Evolutionary conservation across 2,888 invertebrate genomes (phyloP).

Genomic region (Papilio demoleus): DNA sequence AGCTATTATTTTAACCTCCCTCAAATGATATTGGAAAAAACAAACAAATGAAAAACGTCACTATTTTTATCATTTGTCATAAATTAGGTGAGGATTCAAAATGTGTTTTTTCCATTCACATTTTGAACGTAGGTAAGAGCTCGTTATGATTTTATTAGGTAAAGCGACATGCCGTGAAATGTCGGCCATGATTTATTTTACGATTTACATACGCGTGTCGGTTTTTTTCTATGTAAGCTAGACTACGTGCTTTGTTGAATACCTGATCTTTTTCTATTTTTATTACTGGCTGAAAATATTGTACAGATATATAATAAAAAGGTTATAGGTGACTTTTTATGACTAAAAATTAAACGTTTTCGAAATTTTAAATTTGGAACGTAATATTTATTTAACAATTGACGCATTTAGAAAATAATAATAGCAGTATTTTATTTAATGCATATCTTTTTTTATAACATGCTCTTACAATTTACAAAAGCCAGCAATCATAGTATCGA

Average conservation of each 20-base stretch:
- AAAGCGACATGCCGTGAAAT: slow-evolving; percentile 39
- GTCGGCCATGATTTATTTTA: slow-evolving; percentile 40
- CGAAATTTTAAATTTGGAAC: too few species aligned
- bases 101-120: slow-evolving; percentile 11
- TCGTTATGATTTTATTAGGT: slow-evolving; percentile 40
- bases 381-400: too few species aligned
- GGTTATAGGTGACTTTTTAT: too few species aligned
- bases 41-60: not conserved
- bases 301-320: too few species aligned
- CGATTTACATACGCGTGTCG: slow-evolving; percentile 30
- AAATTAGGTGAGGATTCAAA: slow-evolving; percentile 9
- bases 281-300: not conserved
- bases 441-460: not conserved
- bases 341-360: too few species aligned
- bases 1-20: too few species aligned
- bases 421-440: too few species aligned
- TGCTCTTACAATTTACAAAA: not conserved
- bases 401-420: too few species aligned
- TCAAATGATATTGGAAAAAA: not conserved
- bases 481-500: slow-evolving; percentile 14
- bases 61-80: not conserved
- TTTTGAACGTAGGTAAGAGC: slow-evolving; percentile 22
- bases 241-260: slow-evolving; percentile 28
- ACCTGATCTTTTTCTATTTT: not conserved
- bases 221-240: slow-evolving; percentile 29